Evolutionary conservation across 2,888 invertebrate genomes (phyloP).

Genomic region (Watsonalla cultraria): DNA sequence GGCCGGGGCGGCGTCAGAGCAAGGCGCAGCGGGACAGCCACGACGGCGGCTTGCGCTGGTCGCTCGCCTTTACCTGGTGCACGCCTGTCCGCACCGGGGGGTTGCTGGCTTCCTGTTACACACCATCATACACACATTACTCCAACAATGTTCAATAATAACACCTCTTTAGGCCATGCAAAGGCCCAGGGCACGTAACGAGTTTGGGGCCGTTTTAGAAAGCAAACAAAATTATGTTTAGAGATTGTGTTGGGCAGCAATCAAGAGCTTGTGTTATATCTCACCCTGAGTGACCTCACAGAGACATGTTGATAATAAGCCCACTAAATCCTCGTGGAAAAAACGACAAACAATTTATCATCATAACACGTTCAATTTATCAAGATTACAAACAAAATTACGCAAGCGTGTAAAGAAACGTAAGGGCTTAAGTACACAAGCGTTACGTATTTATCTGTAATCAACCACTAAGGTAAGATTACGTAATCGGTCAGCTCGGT

Average conservation of each 20-base stretch:
- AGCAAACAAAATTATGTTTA: no score
- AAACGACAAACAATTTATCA: background rate
- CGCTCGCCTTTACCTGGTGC: conserved; percentile 87
- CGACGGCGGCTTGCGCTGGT: conserved; percentile 89
- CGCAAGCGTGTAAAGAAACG: background rate
- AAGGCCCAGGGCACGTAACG: no score
- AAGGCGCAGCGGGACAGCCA: conserved; percentile 92
- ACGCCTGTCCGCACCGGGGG: conserved; percentile 87
- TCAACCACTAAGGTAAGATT: background rate
- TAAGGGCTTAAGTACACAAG: background rate
- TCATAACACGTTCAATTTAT: background rate
- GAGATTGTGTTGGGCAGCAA: no score
- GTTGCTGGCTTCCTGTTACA: conserved; percentile 90
- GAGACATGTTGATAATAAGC: background rate
- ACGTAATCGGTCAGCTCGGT: background rate
- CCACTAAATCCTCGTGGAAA: no score
- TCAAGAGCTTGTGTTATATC: no score
- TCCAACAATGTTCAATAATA: background rate
- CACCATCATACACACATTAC: background rate
- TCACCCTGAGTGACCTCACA: background rate
- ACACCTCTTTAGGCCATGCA: no score
- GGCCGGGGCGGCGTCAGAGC: conserved; percentile 84
- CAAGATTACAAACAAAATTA: background rate
- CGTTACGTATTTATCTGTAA: no score
- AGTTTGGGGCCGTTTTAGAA: no score